Evolutionary conservation across 2,113 vertebrate species (phyloP), one percentile per base, ranked within the genome.

Genomic region (Pseudonaja textilis): DNA sequence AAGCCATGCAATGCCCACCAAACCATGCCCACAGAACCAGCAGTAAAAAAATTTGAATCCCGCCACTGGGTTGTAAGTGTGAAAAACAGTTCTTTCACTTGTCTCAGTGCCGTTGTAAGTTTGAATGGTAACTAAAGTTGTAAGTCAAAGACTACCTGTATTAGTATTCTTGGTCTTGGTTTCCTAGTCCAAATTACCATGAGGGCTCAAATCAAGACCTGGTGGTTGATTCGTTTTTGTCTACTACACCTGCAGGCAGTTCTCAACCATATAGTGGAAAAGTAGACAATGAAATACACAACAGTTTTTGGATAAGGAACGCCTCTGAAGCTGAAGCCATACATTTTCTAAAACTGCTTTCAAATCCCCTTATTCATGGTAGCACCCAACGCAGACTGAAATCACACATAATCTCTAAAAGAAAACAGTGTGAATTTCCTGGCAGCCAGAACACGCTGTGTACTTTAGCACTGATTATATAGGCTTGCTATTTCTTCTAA

Each of bases 291-390:
- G 34, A 54, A 55, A 61, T 1, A 87, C 39, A 11, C 90, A 64
- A 12, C 59, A 94, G 87, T 89, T 45, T 5, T 47, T 91, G 7
- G 39, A 7, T 54, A 92, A 85, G 10, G 89, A 4, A 34, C 59
- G 45, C 90, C 94, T 81, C 85, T 45, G 87, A 69, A 61, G 3
- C 90, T 85, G 47, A 92, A 59, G 2, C 5, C 25, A 0, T 14
- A 47, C 56, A 22, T 45, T 39, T 89, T 47, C 26, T 56, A 92
- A 89, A 95, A 91, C 1, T 91, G 81, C 88, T 92, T 85, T 50
- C 57, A 34, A 89, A 89, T 89, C 81, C 45, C 42, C 87, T 50
- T n/a, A 52, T 85, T 90, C 34, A 69, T 47, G 0, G 86, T 6
- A n/a, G 26, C 50, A n/a, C 29, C 50, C 50, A 55, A 54, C 0